phyloP scores from a whole-genome alignment of 2,113 vertebrate genomes.

The Zingel zingel region DNA sequence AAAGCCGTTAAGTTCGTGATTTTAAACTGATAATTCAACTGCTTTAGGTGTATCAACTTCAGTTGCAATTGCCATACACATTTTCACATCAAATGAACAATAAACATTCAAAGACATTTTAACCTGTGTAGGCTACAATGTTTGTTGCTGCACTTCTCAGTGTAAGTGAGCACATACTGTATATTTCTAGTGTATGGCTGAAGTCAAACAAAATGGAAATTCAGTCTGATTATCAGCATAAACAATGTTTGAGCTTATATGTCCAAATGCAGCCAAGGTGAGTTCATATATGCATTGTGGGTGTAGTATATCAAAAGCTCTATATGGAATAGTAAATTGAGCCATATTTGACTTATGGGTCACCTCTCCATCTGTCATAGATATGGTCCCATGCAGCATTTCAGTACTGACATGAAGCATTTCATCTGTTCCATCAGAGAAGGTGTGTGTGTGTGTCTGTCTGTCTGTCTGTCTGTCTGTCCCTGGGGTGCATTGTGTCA shows the following conservation, averaged over 20 bases:
- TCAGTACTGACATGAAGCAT: slow-evolving; percentile 59
- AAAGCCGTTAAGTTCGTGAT: neutral
- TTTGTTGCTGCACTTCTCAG: neutral
- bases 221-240: neutral
- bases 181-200: neutral
- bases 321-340: slow-evolving; percentile 44
- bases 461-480: slow-evolving; percentile 23
- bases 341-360: slow-evolving; percentile 46
- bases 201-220: neutral
- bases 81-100: neutral
- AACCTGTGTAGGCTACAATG: too few species aligned
- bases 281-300: neutral
- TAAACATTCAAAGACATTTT: neutral
- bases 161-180: neutral
- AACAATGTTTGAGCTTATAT: neutral
- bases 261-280: neutral
- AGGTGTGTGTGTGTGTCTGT: slow-evolving; percentile 26
- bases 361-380: slow-evolving; percentile 64
- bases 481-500: slow-evolving; percentile 63
- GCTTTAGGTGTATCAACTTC: neutral
- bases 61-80: neutral
- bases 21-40: neutral
- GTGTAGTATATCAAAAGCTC: neutral
- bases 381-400: slow-evolving; percentile 51
- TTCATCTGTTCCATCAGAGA: slow-evolving; percentile 54